Conservation (phyloP, 1,140 invertebrate species). For the Chlorops oryzae region DNA sequence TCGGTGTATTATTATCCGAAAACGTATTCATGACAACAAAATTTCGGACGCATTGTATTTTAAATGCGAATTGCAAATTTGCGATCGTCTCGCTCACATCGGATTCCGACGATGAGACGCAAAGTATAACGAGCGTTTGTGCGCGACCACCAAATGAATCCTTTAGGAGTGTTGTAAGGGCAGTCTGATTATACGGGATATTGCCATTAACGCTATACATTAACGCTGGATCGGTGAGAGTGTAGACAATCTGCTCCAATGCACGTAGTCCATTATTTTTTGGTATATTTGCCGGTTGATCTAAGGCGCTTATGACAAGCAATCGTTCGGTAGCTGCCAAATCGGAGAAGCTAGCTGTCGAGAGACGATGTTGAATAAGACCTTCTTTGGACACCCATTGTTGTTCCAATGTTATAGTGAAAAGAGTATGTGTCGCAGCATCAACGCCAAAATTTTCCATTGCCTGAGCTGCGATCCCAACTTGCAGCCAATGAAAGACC, state of each 20-base stretch:
- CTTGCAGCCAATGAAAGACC: slow-evolving; percentile 53
- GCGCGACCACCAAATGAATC: slow-evolving; percentile 65
- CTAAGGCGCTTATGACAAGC: slow-evolving; percentile 41
- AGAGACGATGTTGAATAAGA: slow-evolving; percentile 52
- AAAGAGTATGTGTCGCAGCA: slow-evolving; percentile 53
- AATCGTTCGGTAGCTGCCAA: slow-evolving; percentile 56
- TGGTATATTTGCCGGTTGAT: slow-evolving; percentile 46
- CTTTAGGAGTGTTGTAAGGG: slow-evolving; percentile 59
- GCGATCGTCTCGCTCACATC: slow-evolving; percentile 59
- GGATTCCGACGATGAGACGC: slow-evolving; percentile 57
- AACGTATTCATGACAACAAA: slow-evolving; percentile 62
- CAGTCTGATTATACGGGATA: slow-evolving; percentile 56
- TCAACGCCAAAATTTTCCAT: slow-evolving; percentile 18
- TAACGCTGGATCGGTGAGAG: slow-evolving; percentile 53
- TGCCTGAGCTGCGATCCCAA: slow-evolving; percentile 46
- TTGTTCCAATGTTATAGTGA: slow-evolving; percentile 63
- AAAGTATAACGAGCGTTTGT: slow-evolving; percentile 60
- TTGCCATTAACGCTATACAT: slow-evolving; percentile 52
- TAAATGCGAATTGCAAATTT: slow-evolving; percentile 56
- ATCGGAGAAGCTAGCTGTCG: slow-evolving; percentile 65
- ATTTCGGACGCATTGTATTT: slow-evolving; percentile 58
- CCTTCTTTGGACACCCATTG: slow-evolving; percentile 55
- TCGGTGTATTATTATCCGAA: slow-evolving; percentile 57
- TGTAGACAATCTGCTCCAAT: slow-evolving; percentile 57
- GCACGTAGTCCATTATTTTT: slow-evolving; percentile 53